A percentile compares a stretch with the other conserved stretches of the same genome.
Evolutionary conservation across 2,113 vertebrate genomes (phyloP).

Genomic region (Ageneiosus marmoratus): DNA sequence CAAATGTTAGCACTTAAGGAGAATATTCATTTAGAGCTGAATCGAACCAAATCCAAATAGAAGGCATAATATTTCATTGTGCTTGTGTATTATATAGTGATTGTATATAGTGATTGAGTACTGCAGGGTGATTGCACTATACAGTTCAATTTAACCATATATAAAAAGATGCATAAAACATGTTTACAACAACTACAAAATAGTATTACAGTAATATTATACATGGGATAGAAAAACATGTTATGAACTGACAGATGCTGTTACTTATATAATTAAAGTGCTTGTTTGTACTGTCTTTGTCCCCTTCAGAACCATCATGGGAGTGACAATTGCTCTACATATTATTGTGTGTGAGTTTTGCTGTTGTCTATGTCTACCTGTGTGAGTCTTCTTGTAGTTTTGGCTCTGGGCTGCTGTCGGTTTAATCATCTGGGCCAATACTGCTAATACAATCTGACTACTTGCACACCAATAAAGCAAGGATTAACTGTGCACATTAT

Average conservation of each 20-base stretch:
- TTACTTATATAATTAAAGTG: constrained; percentile 24
- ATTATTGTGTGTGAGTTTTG: constrained; percentile 24
- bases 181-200: neutral
- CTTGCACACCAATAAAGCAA: constrained; percentile 11
- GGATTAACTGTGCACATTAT: constrained; percentile 32
- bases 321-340: neutral
- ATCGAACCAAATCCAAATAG: neutral
- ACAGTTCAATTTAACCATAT: neutral
- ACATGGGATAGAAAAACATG: neutral
- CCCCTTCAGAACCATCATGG: neutral
- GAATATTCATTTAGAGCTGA: neutral
- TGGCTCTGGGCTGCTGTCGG: constrained; percentile 17
- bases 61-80: neutral
- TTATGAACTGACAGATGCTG: constrained; percentile 16
- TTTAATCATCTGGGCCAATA: constrained; percentile 26
- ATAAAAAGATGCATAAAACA: neutral
- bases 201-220: neutral
- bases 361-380: constrained; percentile 28
- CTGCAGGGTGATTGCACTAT: no score
- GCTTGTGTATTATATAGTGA: neutral
- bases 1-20: neutral
- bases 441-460: constrained; percentile 31
- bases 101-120: no score
- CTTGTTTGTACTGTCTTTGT: constrained; percentile 25
- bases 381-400: constrained; percentile 16